Percentiles rank a stretch among this genome's conserved stretches.
Evolutionary conservation across 2,888 invertebrate species (phyloP).

Genomic region (Aleiodes alternator): DNA sequence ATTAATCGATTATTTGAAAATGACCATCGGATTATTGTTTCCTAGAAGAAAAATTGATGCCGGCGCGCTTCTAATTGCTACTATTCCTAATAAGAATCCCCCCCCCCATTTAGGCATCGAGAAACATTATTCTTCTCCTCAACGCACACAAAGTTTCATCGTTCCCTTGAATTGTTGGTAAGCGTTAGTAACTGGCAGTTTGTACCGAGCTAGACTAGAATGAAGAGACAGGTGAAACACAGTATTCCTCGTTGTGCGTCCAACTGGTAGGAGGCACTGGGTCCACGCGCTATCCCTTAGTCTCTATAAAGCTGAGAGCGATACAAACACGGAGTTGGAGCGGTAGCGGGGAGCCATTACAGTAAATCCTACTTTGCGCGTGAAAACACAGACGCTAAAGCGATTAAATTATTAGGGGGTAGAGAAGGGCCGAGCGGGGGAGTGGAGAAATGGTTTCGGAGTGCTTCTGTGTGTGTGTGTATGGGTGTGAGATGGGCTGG

Average conservation of each 20-base stretch:
- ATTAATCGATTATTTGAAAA: no score
- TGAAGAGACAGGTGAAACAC: slow-evolving; percentile 33
- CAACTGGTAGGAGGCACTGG: not conserved
- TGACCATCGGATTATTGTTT: no score
- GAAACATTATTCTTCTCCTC: no score
- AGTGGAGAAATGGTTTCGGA: slow-evolving; percentile 30
- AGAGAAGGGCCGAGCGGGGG: not conserved
- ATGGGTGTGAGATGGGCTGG: slow-evolving; percentile 43
- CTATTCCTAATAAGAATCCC: no score
- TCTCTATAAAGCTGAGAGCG: slow-evolving; percentile 40
- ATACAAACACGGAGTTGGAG: slow-evolving; percentile 28
- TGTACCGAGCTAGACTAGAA: slow-evolving; percentile 3
- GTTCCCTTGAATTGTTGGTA: slow-evolving; percentile 9
- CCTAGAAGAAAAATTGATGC: no score
- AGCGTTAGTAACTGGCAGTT: slow-evolving; percentile 28
- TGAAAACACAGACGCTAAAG: slow-evolving; percentile 64
- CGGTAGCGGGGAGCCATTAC: slow-evolving; percentile 60
- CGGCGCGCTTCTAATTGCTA: no score
- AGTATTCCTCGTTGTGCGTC: slow-evolving; percentile 19
- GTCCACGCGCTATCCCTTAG: not conserved
- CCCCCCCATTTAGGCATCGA: no score
- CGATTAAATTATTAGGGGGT: slow-evolving; percentile 64
- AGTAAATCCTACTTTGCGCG: slow-evolving; percentile 65
- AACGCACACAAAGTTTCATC: no score
- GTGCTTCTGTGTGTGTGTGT: slow-evolving; percentile 54